A percentile compares a stretch with the other conserved stretches of the same genome.
These are phyloP conservation scores for Camelus dromedarius DNA, from an alignment of 2,113 vertebrate genomes.

Conservation along the genomic window DNA sequence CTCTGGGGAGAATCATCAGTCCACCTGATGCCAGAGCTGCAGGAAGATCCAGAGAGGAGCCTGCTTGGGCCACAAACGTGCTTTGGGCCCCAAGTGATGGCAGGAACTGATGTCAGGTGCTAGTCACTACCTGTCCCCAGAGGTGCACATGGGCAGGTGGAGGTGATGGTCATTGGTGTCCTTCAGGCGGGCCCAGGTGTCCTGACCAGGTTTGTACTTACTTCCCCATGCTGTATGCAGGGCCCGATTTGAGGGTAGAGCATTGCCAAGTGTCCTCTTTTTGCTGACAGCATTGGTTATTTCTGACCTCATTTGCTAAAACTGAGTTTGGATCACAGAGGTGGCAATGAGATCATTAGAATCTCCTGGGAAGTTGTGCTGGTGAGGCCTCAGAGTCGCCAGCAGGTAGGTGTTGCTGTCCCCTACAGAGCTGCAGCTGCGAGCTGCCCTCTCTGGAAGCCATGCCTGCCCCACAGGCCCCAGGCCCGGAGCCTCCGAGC, in stretches of 20 bases:
- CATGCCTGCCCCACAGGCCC: neutral
- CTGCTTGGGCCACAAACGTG: neutral
- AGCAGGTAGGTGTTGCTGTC: neutral
- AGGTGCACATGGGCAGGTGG: neutral
- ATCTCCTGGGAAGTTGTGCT: neutral
- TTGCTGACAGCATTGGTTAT: neutral
- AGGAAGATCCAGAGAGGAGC: neutral
- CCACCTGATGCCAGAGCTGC: neutral
- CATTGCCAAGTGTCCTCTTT: neutral
- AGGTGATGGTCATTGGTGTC: fast-evolving
- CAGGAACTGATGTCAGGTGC: neutral
- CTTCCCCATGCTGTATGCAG: neutral
- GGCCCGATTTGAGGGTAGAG: neutral
- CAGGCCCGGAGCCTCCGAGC: neutral
- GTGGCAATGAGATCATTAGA: neutral
- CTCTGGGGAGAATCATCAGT: neutral
- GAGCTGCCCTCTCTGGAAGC: neutral
- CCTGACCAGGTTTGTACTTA: neutral
- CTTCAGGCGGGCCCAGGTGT: neutral
- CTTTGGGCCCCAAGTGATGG: neutral
- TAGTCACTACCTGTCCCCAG: neutral
- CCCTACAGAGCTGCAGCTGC: neutral
- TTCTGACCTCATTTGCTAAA: neutral
- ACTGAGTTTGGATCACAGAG: neutral
- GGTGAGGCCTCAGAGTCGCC: neutral